Percentiles rank a stretch among this genome's conserved stretches.
These are phyloP conservation scores for Epinephelus lanceolatus DNA, from an alignment of 2,113 vertebrate species.

Conservation along the genomic window DNA sequence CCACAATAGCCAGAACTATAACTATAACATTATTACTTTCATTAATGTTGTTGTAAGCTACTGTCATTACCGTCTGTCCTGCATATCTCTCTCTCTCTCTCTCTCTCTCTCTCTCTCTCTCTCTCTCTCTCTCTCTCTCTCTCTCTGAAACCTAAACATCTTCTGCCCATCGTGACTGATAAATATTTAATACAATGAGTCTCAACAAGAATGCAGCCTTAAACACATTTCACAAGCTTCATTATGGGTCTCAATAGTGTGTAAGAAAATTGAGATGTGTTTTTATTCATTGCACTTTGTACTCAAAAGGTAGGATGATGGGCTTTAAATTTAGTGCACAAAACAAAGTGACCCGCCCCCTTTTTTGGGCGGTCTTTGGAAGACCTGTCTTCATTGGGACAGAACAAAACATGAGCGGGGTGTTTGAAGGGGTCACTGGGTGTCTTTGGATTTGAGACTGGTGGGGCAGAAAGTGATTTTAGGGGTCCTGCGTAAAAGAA, in stretches of 20 bases:
- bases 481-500: slow-evolving; percentile 44
- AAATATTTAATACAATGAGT: slow-evolving; percentile 40
- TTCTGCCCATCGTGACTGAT: slow-evolving; percentile 28
- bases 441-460: slow-evolving; percentile 68
- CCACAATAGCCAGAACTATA: too few species aligned
- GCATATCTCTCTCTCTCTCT: too few species aligned
- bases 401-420: slow-evolving; percentile 50
- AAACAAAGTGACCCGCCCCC: slow-evolving; percentile 73
- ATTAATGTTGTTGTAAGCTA: too few species aligned
- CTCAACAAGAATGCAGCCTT: slow-evolving; percentile 30
- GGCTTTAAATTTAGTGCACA: slow-evolving; percentile 87
- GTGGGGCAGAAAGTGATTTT: slow-evolving; percentile 40
- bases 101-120: too few species aligned
- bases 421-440: not conserved
- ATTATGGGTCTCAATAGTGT: slow-evolving; percentile 17
- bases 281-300: slow-evolving; percentile 90
- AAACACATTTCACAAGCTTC: slow-evolving; percentile 40
- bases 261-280: slow-evolving; percentile 50
- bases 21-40: too few species aligned
- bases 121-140: too few species aligned
- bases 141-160: slow-evolving; percentile 30
- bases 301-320: slow-evolving; percentile 84
- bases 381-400: slow-evolving; percentile 85
- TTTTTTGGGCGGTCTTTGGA: slow-evolving; percentile 86
- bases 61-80: too few species aligned